phyloP scores from a whole-genome alignment of 2,113 vertebrate genomes.

The Fukomys damarensis region DNA sequence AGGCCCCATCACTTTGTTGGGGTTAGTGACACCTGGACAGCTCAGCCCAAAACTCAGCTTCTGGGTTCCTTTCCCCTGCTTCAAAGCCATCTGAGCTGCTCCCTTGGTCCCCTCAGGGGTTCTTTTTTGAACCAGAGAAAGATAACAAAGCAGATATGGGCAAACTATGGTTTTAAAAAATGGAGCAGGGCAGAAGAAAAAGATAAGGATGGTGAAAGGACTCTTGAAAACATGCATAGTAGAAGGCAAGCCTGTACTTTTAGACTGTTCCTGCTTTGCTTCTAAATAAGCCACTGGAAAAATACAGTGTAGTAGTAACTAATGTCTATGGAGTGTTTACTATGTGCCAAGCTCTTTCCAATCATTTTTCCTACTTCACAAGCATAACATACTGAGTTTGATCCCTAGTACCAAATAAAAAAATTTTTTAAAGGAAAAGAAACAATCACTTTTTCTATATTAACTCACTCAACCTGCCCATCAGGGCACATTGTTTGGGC shows the following conservation, averaged over 20 bases:
- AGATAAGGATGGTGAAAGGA: background rate
- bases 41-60: background rate
- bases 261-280: background rate
- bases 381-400: no score
- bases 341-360: background rate
- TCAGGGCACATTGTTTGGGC: background rate
- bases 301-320: background rate
- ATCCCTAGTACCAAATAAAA: no score
- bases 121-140: slow-evolving; percentile 17
- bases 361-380: background rate
- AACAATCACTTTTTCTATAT: background rate
- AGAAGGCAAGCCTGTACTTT: background rate
- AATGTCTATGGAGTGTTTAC: background rate
- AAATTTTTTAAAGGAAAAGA: no score
- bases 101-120: background rate
- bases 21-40: background rate
- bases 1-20: background rate
- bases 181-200: background rate
- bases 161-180: background rate
- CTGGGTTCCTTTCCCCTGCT: background rate
- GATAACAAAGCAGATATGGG: background rate
- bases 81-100: background rate
- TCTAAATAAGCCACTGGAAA: slow-evolving; percentile 2
- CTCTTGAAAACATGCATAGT: background rate
- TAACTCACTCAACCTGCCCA: background rate